Evolutionary conservation across 2,113 vertebrate species (phyloP).

Genomic region (Sminthopsis crassicaudata): DNA sequence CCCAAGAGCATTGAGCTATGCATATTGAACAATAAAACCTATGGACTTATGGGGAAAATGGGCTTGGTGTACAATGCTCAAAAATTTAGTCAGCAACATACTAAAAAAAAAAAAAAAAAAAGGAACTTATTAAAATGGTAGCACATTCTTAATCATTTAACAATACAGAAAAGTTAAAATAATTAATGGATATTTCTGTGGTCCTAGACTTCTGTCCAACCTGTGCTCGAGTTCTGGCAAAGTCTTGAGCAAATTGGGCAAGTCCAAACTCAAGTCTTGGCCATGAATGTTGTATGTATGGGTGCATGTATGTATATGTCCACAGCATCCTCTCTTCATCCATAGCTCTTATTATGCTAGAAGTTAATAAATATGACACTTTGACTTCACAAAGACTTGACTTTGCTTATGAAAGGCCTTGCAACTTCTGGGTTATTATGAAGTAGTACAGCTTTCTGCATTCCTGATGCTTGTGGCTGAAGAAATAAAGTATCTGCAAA

Average conservation of each 20-base stretch:
- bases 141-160: background rate
- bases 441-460: background rate
- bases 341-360: too few species aligned
- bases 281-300: too few species aligned
- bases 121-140: background rate
- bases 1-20: background rate
- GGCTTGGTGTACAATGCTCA: background rate
- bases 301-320: too few species aligned
- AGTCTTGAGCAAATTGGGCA: background rate
- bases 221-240: background rate
- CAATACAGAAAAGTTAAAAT: background rate
- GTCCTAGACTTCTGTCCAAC: background rate
- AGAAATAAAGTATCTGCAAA: background rate
- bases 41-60: background rate
- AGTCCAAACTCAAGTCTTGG: too few species aligned
- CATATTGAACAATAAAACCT: background rate
- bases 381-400: too few species aligned
- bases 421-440: background rate
- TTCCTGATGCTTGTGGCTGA: background rate
- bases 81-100: background rate
- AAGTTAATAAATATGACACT: too few species aligned
- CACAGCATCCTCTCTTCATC: too few species aligned
- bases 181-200: background rate
- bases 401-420: background rate
- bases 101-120: background rate